Evolutionary conservation across 2,888 invertebrate species (phyloP).

Genomic region (Epirrhoe alternata): DNA sequence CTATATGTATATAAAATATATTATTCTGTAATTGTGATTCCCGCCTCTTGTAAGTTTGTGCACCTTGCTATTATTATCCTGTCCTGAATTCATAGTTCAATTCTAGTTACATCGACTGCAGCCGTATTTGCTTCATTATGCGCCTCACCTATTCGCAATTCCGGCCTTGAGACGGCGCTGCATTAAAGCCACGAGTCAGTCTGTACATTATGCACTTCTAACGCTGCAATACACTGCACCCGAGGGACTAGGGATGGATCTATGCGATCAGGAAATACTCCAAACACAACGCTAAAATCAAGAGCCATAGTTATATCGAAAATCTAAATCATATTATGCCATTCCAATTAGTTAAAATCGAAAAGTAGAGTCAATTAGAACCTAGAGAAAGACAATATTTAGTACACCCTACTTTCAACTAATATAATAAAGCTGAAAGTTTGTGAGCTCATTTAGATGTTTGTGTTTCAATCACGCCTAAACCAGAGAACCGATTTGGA

Average conservation of each 20-base stretch:
- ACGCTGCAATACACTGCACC: conserved; percentile 34
- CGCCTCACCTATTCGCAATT: conserved; percentile 23
- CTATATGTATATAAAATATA: background rate
- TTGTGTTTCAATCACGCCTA: too few relatives aligned
- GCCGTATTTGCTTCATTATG: conserved; percentile 17
- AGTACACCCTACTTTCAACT: too few relatives aligned
- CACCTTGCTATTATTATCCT: background rate
- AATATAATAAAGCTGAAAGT: too few relatives aligned
- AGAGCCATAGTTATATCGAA: too few relatives aligned
- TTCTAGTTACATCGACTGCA: background rate
- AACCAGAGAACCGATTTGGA: too few relatives aligned
- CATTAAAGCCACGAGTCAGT: conserved; percentile 49
- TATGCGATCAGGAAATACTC: background rate
- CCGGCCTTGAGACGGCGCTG: conserved; percentile 32
- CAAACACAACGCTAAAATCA: too few relatives aligned
- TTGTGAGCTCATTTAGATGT: too few relatives aligned
- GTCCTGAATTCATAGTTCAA: background rate
- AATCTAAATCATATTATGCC: too few relatives aligned
- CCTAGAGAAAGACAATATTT: too few relatives aligned
- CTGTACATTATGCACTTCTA: conserved; percentile 55
- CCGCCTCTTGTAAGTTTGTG: background rate
- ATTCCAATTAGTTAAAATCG: too few relatives aligned
- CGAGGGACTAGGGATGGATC: conserved; percentile 40
- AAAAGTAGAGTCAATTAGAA: too few relatives aligned
- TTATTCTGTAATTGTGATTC: background rate